Percentiles rank a stretch among this genome's conserved stretches.
Evolutionary conservation across 2,888 invertebrate species (phyloP).

Genomic region (Pseudococcus jackbeardsleyi): DNA sequence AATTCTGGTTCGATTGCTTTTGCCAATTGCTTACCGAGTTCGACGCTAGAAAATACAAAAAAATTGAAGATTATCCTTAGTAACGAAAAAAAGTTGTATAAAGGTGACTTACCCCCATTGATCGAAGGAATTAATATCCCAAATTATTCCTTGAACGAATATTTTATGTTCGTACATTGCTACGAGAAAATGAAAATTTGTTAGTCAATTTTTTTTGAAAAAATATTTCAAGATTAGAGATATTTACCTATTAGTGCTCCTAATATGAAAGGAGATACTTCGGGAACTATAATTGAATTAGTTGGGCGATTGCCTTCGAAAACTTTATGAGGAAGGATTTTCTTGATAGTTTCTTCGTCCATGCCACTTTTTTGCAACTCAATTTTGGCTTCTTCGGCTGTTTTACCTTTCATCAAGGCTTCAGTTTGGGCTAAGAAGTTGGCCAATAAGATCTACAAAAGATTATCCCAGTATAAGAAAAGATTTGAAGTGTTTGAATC

Average conservation of each 20-base stretch:
- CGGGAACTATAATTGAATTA: slow-evolving; percentile 93
- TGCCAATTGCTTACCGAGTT: slow-evolving; percentile 97
- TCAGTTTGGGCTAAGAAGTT: slow-evolving; percentile 99
- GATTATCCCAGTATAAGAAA: background rate
- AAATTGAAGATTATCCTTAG: background rate
- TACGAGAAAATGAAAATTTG: slow-evolving; percentile 69
- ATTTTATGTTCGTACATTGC: slow-evolving; percentile 99
- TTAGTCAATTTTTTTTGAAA: too few relatives aligned
- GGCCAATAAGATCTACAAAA: slow-evolving; percentile 83
- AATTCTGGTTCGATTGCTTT: slow-evolving; percentile 98
- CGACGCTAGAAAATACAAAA: slow-evolving; percentile 77
- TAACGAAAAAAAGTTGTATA: background rate
- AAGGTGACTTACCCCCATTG: slow-evolving; percentile 90
- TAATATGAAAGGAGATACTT: slow-evolving; percentile 91
- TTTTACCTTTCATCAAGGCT: slow-evolving; percentile 91
- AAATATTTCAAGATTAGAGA: slow-evolving; percentile 13
- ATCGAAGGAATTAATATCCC: slow-evolving; percentile 99
- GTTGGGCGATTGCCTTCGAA: slow-evolving; percentile 98
- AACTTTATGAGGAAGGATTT: slow-evolving; percentile 94
- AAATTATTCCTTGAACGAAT: slow-evolving; percentile 97
- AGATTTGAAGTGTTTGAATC: background rate
- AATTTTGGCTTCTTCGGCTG: slow-evolving; percentile 77
- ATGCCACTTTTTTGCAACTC: slow-evolving; percentile 87
- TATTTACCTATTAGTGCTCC: slow-evolving; percentile 90
- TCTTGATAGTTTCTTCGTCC: slow-evolving; percentile 79